Base-by-base conservation (phyloP, 2,797 vertebrate genomes). In the Eospalax fontanierii region DNA sequence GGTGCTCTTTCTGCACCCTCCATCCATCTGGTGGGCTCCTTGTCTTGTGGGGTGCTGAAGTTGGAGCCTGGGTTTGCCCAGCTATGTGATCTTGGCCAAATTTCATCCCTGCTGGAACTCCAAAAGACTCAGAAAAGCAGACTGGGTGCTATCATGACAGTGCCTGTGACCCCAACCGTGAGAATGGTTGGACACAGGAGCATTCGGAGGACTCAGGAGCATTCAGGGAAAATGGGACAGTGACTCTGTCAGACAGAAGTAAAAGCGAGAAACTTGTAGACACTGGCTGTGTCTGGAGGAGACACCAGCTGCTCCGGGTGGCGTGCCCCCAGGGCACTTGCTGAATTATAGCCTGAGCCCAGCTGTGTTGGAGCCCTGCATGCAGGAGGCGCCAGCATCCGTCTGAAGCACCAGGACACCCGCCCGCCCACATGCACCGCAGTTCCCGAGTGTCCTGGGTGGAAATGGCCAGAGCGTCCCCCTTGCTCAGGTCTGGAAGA, bases 371-470 rank as follows among this genome's bases (percentile, higher is more conserved):
- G 35, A 33, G 65, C 82, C 95, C 81, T 5, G 9, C 43, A 14
- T 14, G 19, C 7, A 24, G 16, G n/a, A 38, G 46, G 5, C 50
- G 38, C 68, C 38, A 63, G 68, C 26, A 5, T 95, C 97, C 93
- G 96, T 87, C 88, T 59, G 80, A 66, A 3, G 63, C 94, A 85
- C 75, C 93, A 61, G 90, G 95, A 95, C 70, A 30, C 89, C 88
- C 82, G 65, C 76, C 33, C 91, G 83, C 92, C 74, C 7, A 87
- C 92, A 57, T 95, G 83, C 90, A 93, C 74, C 80, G 46, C 91
- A 57, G 61, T 75, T 95, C 95, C 97, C 65, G 89, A 94, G 75
- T 84, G 79, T 89, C 97, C 97, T 96, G 94, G 95, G n/a, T 0
- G 1, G 40, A 92, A 24, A 0, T 4, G 2, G 74, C 12, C 0